Evolutionary conservation across 2,797 vertebrate species (phyloP), one percentile per base, ranked within the genome.

Genomic region (Phoeniculus purpureus): DNA sequence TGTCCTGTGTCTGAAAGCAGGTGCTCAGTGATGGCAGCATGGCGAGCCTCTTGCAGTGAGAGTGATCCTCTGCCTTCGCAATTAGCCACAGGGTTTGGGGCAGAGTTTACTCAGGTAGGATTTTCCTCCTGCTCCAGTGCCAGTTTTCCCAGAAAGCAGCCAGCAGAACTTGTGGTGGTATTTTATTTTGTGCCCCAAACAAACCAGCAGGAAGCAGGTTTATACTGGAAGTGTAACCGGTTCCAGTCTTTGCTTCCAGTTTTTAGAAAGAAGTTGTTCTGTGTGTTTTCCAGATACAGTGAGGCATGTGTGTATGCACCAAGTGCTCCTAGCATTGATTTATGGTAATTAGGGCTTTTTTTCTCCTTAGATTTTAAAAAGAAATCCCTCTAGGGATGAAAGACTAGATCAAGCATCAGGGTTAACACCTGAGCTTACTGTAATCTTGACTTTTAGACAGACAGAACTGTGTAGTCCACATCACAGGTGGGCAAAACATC

Each of bases 361-460:
- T 71, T 52, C 23, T 16, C 62, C 32, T 82, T 55, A 29, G 11
- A 66, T 81, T 94, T 85, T 51, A 64, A 83, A 70, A 78, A 76
- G 9, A 87, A 81, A 91, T 87, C 50, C 19, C 60, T 87, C 74
- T 67, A 58, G 82, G 74, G 64, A 71, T 64, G 55, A 76, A 81
- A 81, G 64, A 66, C 15, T 64, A 58, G 71, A 68, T 78, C 59
- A 82, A 80, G 48, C 8, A 0, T 31, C 55, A 65, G 40, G 34
- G 31, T 95, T 90, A 92, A 93, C 84, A 85, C 79, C 80, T 85
- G 79, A 78, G 55, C 59, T 92, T 87, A 75, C 48, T 31, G 17
- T 83, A 90, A 89, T 90, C 85, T 75, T 78, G 59, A 68, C 79
- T 85, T 78, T 75, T 47, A 85, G 59, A 27, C 81, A 52, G 76